Base-by-base conservation (phyloP, 2,888 invertebrate genomes). In the Drosophila helvetica region DNA sequence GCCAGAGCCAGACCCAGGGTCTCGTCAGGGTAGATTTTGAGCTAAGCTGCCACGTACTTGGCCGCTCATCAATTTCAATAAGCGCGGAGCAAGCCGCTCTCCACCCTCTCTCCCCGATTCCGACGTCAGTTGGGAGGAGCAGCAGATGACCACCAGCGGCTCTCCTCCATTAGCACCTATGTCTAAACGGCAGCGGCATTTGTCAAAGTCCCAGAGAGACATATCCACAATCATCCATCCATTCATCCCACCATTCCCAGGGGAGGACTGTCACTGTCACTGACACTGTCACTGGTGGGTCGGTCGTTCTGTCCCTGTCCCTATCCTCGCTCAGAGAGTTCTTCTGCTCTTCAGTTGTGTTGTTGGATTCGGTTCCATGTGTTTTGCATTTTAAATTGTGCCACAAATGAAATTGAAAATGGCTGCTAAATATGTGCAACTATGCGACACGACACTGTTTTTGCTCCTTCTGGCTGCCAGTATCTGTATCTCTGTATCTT, bases 301-400 rank as follows among this genome's bases (percentile, higher is more conserved):
- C 22, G 3, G 4, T 22, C 22, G n/a, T n/a, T 5, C 22, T 22
- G 22, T 22, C 22, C 22, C 22, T 3, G 22, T 22, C 2, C 12
- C 42, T 22, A 12, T 18, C 27, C 52, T 30, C 15, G 15, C 38
- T 38, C 38, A 7, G 38, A 15, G 38, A 15, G 15, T 15, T 6
- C 15, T 38, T 15, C 15, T 12, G 15, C 7, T 33, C 12, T 1
- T 33, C 33, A 4, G 33, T 33, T 33, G 12, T 33, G 38, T n/a
- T 38, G 38, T 7, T 38, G 38, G 38, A 6, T n/a, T 18, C 43
- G n/a, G n/a, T 43, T 60, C 46, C 79, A 79, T 88, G 86, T 83
- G 88, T 85, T 88, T 87, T 86, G 88, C 86, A 88, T 88, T 82
- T 82, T 86, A 88, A 87, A 88, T 86, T 88, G 85, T 86, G 78